These are phyloP conservation scores for Tautogolabrus adspersus DNA, from an alignment of 2,113 vertebrate genomes.

Conservation along the genomic window DNA sequence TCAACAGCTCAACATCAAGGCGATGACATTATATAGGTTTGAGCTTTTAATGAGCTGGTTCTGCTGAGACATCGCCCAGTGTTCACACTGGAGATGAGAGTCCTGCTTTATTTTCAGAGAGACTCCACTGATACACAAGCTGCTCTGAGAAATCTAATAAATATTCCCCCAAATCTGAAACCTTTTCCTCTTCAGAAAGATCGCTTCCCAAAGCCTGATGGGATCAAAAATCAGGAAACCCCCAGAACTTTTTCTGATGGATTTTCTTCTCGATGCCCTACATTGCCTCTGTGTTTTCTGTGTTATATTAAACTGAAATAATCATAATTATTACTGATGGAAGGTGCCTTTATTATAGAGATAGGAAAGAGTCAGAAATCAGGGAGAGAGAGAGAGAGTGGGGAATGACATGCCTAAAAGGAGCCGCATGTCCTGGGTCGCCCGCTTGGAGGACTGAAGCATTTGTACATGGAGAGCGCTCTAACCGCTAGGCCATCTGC, in stretches of 20 bases:
- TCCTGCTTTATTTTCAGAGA: slow-evolving; percentile 42
- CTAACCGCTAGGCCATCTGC: too few species aligned
- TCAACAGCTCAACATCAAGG: neutral
- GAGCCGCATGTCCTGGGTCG: too few species aligned
- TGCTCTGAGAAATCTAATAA: slow-evolving; percentile 29
- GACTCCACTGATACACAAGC: slow-evolving; percentile 21
- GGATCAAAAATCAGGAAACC: slow-evolving; percentile 10
- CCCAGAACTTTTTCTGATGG: slow-evolving; percentile 1
- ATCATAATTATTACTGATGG: slow-evolving; percentile 9
- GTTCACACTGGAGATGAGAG: slow-evolving; percentile 7
- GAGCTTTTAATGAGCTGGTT: slow-evolving; percentile 31
- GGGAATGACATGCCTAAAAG: too few species aligned
- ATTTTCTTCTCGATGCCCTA: slow-evolving; percentile 9
- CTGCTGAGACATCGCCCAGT: neutral
- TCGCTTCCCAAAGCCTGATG: neutral
- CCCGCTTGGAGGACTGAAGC: too few species aligned
- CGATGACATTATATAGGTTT: slow-evolving; percentile 4
- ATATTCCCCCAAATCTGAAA: slow-evolving; percentile 28
- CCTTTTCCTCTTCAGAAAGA: slow-evolving; percentile 10
- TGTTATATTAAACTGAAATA: slow-evolving; percentile 20
- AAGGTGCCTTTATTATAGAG: neutral
- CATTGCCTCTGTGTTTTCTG: slow-evolving; percentile 4
- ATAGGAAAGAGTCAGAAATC: slow-evolving; percentile 4
- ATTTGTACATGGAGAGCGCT: too few species aligned
- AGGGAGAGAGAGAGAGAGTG: neutral